phyloP scores from a whole-genome alignment of 2,888 invertebrate species.

The Cordilura impudica region DNA sequence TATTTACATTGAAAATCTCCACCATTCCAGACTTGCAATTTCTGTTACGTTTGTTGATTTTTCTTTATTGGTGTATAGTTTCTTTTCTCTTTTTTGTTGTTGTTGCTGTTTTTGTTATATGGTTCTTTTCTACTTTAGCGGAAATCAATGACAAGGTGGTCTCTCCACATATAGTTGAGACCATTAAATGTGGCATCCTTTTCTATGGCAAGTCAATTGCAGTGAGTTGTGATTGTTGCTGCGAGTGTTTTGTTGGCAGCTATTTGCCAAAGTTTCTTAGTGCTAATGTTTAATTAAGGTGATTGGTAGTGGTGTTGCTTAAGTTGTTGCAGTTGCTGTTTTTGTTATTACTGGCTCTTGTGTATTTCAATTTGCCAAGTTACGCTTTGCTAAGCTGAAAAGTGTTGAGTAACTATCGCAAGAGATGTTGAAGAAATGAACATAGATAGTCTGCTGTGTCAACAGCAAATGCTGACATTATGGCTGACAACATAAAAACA shows the following conservation, averaged over 20 bases:
- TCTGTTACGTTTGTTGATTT: slow-evolving; percentile 31
- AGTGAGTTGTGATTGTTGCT: slow-evolving; percentile 27
- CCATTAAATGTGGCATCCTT: slow-evolving; percentile 40
- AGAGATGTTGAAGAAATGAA: slow-evolving; percentile 40
- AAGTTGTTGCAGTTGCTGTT: too few species aligned
- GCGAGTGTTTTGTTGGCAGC: slow-evolving; percentile 33
- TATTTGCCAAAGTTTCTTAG: slow-evolving; percentile 45
- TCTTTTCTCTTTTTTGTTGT: neutral
- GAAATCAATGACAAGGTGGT: slow-evolving; percentile 60
- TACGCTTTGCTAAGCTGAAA: slow-evolving; percentile 36
- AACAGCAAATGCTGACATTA: slow-evolving; percentile 56
- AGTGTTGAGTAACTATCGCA: slow-evolving; percentile 60
- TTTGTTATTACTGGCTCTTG: too few species aligned
- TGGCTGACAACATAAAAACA: slow-evolving; percentile 22
- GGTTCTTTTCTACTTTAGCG: slow-evolving; percentile 33
- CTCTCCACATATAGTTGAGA: slow-evolving; percentile 36
- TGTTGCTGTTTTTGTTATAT: slow-evolving; percentile 10
- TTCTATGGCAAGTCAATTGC: neutral
- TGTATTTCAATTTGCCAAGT: slow-evolving; percentile 50
- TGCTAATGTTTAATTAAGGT: slow-evolving; percentile 65
- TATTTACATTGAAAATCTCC: slow-evolving; percentile 6
- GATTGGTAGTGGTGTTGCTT: slow-evolving; percentile 60
- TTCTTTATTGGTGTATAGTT: neutral
- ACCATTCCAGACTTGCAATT: slow-evolving; percentile 12
- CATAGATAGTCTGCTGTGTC: slow-evolving; percentile 45